These are phyloP conservation scores for Rhogogaster chlorosoma DNA, from an alignment of 2,888 invertebrate genomes.

Conservation along the genomic window DNA sequence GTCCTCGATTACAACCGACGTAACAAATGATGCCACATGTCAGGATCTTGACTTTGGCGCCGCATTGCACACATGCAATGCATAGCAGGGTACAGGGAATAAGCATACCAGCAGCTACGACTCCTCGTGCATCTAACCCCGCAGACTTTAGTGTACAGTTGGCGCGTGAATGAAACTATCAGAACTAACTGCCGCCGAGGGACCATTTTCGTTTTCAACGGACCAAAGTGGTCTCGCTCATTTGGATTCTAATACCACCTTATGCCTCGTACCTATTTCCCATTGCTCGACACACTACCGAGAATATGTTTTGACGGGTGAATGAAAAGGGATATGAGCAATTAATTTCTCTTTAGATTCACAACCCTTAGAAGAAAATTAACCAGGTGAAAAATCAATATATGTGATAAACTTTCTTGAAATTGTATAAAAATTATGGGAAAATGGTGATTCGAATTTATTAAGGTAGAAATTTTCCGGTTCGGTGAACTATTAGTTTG, in stretches of 20 bases:
- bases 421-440: not conserved
- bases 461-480: not conserved
- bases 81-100: conserved; percentile 20
- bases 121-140: not conserved
- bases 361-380: not conserved
- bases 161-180: conserved; percentile 62
- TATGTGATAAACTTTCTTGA: not conserved
- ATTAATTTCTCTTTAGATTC: not conserved
- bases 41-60: conserved; percentile 72
- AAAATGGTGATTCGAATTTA: not conserved
- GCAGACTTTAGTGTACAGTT: conserved; percentile 59
- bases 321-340: not conserved
- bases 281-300: not conserved
- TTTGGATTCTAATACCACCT: conserved; percentile 62
- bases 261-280: conserved; percentile 8
- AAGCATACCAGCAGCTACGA: not conserved
- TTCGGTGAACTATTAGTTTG: not conserved
- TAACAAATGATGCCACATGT: conserved; percentile 78
- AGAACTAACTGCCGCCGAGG: conserved; percentile 73
- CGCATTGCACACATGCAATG: conserved; percentile 2
- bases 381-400: too few species aligned
- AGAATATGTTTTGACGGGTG: conserved; percentile 26
- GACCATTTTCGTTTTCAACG: conserved; percentile 74
- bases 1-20: conserved; percentile 56
- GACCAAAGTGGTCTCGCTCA: conserved; percentile 71